These are phyloP conservation scores for Uria lomvia DNA, from an alignment of 2,113 vertebrate genomes.

Conservation along the genomic window DNA sequence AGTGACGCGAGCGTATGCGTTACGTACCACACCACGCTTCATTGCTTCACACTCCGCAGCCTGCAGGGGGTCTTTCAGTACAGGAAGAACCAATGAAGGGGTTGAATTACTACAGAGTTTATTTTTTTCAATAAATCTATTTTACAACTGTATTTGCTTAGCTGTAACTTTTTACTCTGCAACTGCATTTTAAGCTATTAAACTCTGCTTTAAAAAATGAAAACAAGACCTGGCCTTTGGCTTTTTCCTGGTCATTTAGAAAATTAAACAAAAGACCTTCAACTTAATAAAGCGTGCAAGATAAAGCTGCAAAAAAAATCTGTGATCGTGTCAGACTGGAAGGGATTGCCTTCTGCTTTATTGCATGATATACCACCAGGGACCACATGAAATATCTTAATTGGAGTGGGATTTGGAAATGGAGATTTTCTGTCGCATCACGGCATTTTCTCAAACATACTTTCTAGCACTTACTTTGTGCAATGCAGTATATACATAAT, in stretches of 20 bases:
- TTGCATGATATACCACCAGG: not conserved
- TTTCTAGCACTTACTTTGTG: not conserved
- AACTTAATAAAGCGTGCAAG: not conserved
- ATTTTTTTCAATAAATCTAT: not conserved
- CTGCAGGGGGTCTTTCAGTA: not conserved
- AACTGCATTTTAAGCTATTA: not conserved
- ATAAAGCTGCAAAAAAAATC: not conserved
- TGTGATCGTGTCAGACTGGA: not conserved
- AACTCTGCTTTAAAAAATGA: not conserved
- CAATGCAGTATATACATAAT: not conserved
- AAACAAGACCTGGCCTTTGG: not conserved
- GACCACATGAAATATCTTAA: not conserved
- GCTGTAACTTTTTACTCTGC: not conserved
- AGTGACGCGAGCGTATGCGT: not conserved
- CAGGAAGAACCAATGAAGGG: not conserved
- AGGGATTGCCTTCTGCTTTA: not conserved
- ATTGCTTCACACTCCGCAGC: not conserved
- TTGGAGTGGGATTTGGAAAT: not conserved
- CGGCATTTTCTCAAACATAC: not conserved
- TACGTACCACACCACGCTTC: not conserved
- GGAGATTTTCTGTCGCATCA: not conserved
- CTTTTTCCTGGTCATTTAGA: not conserved
- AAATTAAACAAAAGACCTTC: not conserved
- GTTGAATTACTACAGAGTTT: not conserved
- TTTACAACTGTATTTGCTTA: not conserved